A percentile compares a stretch with the other conserved stretches of the same genome.
phyloP scores from a whole-genome alignment of 2,797 vertebrate genomes.

The Poliocrania exsul region DNA sequence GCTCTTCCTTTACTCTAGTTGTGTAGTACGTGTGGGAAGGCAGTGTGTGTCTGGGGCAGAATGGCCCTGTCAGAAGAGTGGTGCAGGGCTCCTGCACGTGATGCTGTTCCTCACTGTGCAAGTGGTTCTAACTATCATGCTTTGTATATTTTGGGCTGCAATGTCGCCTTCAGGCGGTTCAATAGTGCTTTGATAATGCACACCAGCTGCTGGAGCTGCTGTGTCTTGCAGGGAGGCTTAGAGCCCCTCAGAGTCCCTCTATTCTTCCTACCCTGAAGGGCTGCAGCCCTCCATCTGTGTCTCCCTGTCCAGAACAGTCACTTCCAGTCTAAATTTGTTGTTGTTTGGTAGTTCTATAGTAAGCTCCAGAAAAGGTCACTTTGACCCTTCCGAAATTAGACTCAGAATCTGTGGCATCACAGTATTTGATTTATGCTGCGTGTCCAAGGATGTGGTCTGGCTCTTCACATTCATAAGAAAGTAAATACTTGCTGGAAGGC shows the following conservation, averaged over 20 bases:
- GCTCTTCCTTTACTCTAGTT: not conserved
- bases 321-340: not conserved
- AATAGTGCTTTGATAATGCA: not conserved
- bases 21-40: not conserved
- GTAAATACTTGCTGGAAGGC: not conserved
- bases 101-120: not conserved
- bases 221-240: not conserved
- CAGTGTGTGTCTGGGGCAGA: not conserved
- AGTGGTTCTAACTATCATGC: not conserved
- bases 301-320: not conserved
- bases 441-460: not conserved
- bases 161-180: fast-evolving
- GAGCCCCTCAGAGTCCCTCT: not conserved
- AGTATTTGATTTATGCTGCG: not conserved
- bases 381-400: not conserved
- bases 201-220: not conserved
- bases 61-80: not conserved
- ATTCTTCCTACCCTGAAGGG: not conserved
- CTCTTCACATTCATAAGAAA: not conserved
- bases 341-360: not conserved
- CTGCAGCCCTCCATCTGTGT: fast-evolving
- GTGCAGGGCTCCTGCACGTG: fast-evolving
- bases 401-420: not conserved
- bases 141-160: not conserved
- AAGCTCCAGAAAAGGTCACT: not conserved